Conservation (phyloP, 2,888 invertebrate genomes). For the Hipparchia sbordonii region DNA sequence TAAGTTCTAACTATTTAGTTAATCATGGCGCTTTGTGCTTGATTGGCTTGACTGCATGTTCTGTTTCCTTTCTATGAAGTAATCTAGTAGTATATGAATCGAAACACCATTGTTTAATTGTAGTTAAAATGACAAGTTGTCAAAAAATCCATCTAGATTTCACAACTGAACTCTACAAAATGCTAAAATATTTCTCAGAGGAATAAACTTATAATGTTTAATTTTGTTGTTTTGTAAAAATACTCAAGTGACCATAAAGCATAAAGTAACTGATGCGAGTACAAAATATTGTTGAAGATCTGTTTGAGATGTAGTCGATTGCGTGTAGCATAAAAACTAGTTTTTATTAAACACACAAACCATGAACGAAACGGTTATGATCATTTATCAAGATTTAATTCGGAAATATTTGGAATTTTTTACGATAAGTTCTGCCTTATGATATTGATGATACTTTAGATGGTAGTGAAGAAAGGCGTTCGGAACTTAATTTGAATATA, state of each 20-base stretch:
- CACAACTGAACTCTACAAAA: too few species aligned
- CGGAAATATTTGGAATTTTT: slow-evolving; percentile 31
- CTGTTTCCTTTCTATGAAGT: neutral
- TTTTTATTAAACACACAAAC: slow-evolving; percentile 27
- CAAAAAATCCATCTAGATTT: too few species aligned
- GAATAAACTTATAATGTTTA: neutral
- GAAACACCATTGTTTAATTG: neutral
- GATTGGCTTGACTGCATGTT: too few species aligned
- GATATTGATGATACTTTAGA: slow-evolving; percentile 29
- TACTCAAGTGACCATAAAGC: neutral
- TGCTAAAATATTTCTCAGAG: too few species aligned
- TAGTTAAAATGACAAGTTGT: too few species aligned
- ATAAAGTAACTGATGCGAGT: neutral
- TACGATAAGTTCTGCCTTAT: slow-evolving; percentile 28
- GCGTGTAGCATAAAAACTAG: slow-evolving; percentile 24
- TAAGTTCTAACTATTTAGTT: neutral
- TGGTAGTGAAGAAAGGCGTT: slow-evolving; percentile 17
- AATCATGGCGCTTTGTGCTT: neutral
- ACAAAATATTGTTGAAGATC: slow-evolving; percentile 2
- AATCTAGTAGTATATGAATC: neutral
- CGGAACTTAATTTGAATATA: slow-evolving; percentile 32
- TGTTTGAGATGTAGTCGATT: slow-evolving; percentile 4
- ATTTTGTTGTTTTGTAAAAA: neutral
- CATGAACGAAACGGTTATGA: slow-evolving; percentile 29
- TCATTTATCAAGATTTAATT: slow-evolving; percentile 36